phyloP scores from a whole-genome alignment of 2,888 invertebrate genomes.

The Dyspetes luteomarginatus region DNA sequence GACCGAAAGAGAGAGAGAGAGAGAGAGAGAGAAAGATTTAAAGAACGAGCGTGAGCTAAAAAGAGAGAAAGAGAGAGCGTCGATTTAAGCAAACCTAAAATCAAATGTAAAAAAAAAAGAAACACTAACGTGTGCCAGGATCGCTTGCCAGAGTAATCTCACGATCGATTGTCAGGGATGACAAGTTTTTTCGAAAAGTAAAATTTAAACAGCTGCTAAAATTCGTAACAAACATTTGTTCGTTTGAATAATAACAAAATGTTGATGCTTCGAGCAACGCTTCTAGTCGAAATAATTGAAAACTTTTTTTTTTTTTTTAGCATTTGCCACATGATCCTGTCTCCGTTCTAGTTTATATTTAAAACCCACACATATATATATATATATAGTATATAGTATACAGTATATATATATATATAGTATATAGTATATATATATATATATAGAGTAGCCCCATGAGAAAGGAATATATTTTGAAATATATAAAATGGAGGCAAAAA shows the following conservation, averaged over 20 bases:
- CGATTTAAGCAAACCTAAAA: not conserved
- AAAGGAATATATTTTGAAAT: too few species aligned
- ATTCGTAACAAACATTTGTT: constrained; percentile 24
- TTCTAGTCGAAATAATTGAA: constrained; percentile 61
- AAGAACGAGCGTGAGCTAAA: not conserved
- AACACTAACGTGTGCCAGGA: constrained; percentile 42
- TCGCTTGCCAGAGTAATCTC: constrained; percentile 15
- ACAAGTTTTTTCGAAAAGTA: too few species aligned
- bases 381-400: too few species aligned
- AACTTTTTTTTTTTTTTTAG: constrained; percentile 4
- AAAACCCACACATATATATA: not conserved
- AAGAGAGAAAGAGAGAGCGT: not conserved
- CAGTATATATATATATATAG: too few species aligned
- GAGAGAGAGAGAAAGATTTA: not conserved
- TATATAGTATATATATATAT: not conserved
- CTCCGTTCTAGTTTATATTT: constrained; percentile 22
- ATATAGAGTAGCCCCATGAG: too few species aligned
- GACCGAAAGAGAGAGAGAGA: constrained; percentile 31
- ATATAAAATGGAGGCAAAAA: too few species aligned
- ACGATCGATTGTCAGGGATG: too few species aligned
- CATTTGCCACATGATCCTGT: not conserved
- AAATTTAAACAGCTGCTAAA: constrained; percentile 2
- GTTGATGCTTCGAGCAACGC: constrained; percentile 57
- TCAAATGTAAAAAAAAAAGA: constrained; percentile 10
- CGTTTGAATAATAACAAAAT: too few species aligned